These are phyloP conservation scores for Drosophila neocordata DNA, from an alignment of 1,140 invertebrate genomes.

Conservation along the genomic window DNA sequence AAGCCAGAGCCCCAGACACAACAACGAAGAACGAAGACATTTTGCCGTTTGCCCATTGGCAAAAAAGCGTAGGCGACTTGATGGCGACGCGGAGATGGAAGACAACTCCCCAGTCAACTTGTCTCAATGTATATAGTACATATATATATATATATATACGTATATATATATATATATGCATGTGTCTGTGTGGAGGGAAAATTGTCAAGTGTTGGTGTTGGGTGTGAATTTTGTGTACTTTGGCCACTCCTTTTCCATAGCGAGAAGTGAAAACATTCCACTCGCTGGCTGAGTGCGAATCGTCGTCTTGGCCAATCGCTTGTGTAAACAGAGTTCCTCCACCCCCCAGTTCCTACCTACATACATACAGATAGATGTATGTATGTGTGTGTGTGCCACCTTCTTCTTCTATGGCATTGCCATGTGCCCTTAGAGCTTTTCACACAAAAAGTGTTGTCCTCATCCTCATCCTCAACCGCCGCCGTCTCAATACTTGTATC, in stretches of 20 bases:
- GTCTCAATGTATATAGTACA: slow-evolving; percentile 26
- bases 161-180: not conserved
- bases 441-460: slow-evolving; percentile 76
- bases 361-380: too few species aligned
- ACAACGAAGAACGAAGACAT: slow-evolving; percentile 57
- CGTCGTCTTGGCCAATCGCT: slow-evolving; percentile 74
- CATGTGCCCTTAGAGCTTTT: slow-evolving; percentile 62
- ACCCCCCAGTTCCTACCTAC: too few species aligned
- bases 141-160: not conserved
- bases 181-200: slow-evolving; percentile 39
- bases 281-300: slow-evolving; percentile 12
- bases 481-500: not conserved
- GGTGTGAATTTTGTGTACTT: slow-evolving; percentile 83
- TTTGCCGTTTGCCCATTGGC: slow-evolving; percentile 63
- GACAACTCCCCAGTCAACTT: slow-evolving; percentile 10
- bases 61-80: slow-evolving; percentile 37
- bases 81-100: slow-evolving; percentile 17
- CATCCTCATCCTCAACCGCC: slow-evolving; percentile 27
- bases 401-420: not conserved
- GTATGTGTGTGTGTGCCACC: slow-evolving; percentile 20
- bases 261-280: slow-evolving; percentile 28
- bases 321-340: slow-evolving; percentile 69
- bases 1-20: slow-evolving; percentile 35
- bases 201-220: slow-evolving; percentile 75
- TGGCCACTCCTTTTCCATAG: slow-evolving; percentile 80